Evolutionary conservation across 2,797 vertebrate species (phyloP), one percentile per base, ranked within the genome.

Genomic region (Champsocephalus esox): DNA sequence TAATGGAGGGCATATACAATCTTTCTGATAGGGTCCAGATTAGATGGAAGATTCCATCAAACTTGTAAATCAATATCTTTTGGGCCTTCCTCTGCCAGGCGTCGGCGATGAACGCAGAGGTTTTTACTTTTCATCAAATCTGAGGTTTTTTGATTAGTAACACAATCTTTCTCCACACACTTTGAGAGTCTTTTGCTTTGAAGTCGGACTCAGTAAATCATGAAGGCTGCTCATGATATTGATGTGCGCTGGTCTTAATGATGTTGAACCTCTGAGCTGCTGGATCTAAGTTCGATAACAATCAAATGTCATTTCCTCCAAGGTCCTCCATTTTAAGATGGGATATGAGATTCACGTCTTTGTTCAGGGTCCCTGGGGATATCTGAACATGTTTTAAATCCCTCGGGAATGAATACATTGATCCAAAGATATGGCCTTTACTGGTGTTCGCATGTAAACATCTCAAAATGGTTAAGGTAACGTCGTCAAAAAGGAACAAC

Each of bases 321-420:
- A 13, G 9, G 12, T 76, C 63, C 64, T 14, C 28, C 28, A 28
- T 54, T 63, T 64, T 59, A 58, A 68, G 51, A 82, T 86, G 51
- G 58, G 44, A 64, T 58, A 21, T 62, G 41, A 28, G 24, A 28
- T 28, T 28, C 24, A 28, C 24, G 3, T 28, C 28, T 28, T 38
- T 38, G 34, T 38, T 38, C 34, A 38, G 34, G 34, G 34, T 38
- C 8, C 34, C 34, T 28, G 28, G 28, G 28, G 28, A 5, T 28
- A 28, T 28, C 1, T 28, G 28, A 38, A 38, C 34, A 9, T 38
- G 2, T 9, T 38, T 38, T 7, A 38, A 38, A 38, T 38, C 34
- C 8, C 8, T 7, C 2, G 8, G 34, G 34, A 38, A 38, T 38
- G 34, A 38, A 38, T 38, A 28, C 4, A 28, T 28, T 28, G 34